Conservation (phyloP, 2,113 vertebrate species). For the Danionella cerebrum region DNA sequence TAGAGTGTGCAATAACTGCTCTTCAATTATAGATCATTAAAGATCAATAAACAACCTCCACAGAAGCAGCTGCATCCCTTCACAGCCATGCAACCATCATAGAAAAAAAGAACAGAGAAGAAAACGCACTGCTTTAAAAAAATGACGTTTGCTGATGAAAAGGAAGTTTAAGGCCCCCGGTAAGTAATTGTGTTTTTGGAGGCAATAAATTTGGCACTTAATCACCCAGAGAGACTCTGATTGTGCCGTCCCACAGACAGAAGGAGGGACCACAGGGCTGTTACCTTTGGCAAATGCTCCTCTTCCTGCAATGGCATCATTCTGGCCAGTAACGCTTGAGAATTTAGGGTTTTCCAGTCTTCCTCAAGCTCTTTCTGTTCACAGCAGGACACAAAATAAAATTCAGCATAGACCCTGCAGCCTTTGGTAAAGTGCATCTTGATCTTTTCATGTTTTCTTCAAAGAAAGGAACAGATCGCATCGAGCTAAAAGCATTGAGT, state of each 20-base stretch:
- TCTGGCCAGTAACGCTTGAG: conserved; percentile 60
- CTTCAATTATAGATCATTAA: conserved; percentile 2
- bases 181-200: conserved; percentile 79
- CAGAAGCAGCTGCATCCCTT: conserved; percentile 52
- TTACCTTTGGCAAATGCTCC: conserved; percentile 77
- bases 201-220: conserved; percentile 78
- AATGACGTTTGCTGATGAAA: conserved; percentile 79
- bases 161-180: conserved; percentile 71
- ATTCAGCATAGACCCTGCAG: neutral
- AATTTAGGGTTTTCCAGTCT: conserved; percentile 65
- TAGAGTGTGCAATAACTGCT: no score
- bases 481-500: conserved; percentile 15
- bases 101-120: conserved; percentile 70
- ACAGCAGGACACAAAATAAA: conserved; percentile 8
- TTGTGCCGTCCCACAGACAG: conserved; percentile 46
- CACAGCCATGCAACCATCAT: conserved; percentile 74
- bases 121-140: conserved; percentile 81
- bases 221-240: conserved; percentile 65
- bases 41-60: neutral
- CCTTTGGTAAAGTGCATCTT: conserved; percentile 12
- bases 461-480: conserved; percentile 21
- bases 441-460: conserved; percentile 10
- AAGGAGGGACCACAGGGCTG: conserved; percentile 61
- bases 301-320: conserved; percentile 53
- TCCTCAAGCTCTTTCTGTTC: conserved; percentile 69